Percentiles rank a stretch among this genome's conserved stretches.
phyloP scores from a whole-genome alignment of 2,888 invertebrate species.

The Torymus tubicola region DNA sequence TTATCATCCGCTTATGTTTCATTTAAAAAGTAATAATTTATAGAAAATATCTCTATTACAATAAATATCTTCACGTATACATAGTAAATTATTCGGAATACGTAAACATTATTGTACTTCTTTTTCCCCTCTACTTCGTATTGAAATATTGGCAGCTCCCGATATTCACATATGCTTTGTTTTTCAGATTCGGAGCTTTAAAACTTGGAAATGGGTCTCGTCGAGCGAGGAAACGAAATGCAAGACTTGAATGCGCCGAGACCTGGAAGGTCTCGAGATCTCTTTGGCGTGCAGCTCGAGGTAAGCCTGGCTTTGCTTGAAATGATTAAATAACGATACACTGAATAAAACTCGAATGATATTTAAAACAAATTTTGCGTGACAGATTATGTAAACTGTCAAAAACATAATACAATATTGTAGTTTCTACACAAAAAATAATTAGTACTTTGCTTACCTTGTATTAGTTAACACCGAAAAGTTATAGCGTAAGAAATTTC shows the following conservation, averaged over 20 bases:
- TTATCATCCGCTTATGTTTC: too few relatives aligned
- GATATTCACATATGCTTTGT: not conserved
- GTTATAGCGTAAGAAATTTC: too few relatives aligned
- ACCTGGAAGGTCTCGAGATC: constrained; percentile 79
- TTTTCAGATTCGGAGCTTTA: constrained; percentile 47
- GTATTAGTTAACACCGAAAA: too few relatives aligned
- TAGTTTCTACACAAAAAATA: too few relatives aligned
- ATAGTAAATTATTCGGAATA: too few relatives aligned
- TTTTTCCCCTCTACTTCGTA: not conserved
- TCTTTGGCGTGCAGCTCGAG: constrained; percentile 82
- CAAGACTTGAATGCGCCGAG: constrained; percentile 72
- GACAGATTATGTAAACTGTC: too few relatives aligned
- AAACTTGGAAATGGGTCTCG: constrained; percentile 69
- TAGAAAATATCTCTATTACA: not conserved
- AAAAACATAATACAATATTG: too few relatives aligned
- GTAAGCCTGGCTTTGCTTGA: constrained; percentile 70
- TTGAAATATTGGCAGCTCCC: not conserved
- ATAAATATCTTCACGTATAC: not conserved
- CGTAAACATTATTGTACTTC: not conserved
- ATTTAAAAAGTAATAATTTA: too few relatives aligned
- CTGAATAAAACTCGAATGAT: too few relatives aligned
- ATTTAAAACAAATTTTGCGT: too few relatives aligned
- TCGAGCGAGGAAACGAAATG: constrained; percentile 67
- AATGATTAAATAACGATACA: too few relatives aligned
- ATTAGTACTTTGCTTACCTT: too few relatives aligned